Conservation (phyloP, 2,888 invertebrate species). For the Oasisia sp. region DNA sequence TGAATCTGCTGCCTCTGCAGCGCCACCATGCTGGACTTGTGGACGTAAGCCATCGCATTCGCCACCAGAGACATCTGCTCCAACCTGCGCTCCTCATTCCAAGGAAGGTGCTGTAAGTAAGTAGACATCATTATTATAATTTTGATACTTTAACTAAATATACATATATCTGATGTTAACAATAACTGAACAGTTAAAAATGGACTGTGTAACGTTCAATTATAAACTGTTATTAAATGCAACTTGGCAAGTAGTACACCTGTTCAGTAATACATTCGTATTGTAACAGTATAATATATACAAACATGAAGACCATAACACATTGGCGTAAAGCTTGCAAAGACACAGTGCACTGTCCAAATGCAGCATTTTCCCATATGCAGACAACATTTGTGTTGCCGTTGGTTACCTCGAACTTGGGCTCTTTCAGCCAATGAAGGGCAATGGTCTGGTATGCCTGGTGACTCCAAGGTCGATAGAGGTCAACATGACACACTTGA, state of each 20-base stretch:
- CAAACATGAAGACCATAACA: too few species aligned
- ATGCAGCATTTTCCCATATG: background rate
- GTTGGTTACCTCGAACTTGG: background rate
- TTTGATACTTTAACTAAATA: too few species aligned
- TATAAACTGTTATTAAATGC: too few species aligned
- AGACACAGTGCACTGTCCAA: background rate
- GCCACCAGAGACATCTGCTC: conserved; percentile 56
- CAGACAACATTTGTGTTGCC: background rate
- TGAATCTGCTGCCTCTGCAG: conserved; percentile 58
- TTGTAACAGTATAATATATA: too few species aligned
- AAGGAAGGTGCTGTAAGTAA: conserved; percentile 48
- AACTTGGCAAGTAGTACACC: too few species aligned
- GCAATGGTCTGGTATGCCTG: conserved; percentile 56
- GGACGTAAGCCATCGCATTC: conserved; percentile 62
- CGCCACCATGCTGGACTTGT: conserved; percentile 55
- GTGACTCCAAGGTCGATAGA: conserved; percentile 58
- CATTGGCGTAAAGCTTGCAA: background rate
- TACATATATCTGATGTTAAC: too few species aligned
- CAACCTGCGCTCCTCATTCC: conserved; percentile 48
- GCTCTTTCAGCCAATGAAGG: conserved; percentile 35
- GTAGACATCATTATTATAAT: background rate
- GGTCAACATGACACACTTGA: conserved; percentile 53
- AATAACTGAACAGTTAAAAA: too few species aligned
- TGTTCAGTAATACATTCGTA: too few species aligned
- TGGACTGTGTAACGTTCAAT: too few species aligned